phyloP scores from a whole-genome alignment of 1,140 invertebrate species.

The Calycopis cecrops region DNA sequence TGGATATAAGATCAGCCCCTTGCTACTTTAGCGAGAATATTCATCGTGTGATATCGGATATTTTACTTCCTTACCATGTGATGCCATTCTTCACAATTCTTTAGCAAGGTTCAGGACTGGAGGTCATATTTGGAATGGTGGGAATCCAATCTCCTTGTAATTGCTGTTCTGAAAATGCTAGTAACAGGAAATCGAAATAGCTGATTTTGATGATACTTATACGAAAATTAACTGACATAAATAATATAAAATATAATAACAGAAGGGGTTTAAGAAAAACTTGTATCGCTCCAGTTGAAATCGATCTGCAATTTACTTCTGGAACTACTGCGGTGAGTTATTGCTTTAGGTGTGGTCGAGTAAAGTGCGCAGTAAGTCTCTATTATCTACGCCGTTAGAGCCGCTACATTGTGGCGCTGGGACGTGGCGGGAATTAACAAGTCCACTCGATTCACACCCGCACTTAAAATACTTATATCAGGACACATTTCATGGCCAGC shows the following conservation, averaged over 20 bases:
- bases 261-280: not conserved
- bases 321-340: conserved; percentile 58
- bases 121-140: too few species aligned
- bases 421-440: conserved; percentile 61
- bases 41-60: too few species aligned
- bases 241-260: not conserved
- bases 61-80: too few species aligned
- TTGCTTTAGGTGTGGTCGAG: conserved; percentile 58
- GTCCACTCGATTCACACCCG: conserved; percentile 46
- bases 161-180: too few species aligned
- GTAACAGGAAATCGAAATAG: too few species aligned
- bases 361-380: conserved; percentile 71
- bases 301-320: conserved; percentile 38
- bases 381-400: conserved; percentile 69
- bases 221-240: too few species aligned
- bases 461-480: conserved; percentile 35
- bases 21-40: too few species aligned
- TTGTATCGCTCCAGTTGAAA: conserved; percentile 16
- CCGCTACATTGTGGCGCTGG: conserved; percentile 61
- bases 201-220: too few species aligned
- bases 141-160: too few species aligned
- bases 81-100: too few species aligned
- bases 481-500: conserved; percentile 9
- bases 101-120: too few species aligned
- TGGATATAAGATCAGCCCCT: too few species aligned